Conservation (phyloP, 2,888 invertebrate species). For the Poecilus cupreus region DNA sequence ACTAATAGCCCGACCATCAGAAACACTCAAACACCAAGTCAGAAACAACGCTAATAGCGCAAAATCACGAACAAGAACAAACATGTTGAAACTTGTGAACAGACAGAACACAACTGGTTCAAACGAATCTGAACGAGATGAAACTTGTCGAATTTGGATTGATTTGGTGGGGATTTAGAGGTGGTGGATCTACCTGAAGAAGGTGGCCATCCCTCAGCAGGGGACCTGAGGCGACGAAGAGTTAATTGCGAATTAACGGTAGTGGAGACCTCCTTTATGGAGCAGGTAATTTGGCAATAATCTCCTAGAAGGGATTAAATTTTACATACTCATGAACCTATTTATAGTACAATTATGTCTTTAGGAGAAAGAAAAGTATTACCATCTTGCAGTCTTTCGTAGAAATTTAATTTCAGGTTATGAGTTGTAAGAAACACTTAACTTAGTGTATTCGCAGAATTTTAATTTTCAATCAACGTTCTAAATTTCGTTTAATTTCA, state of each 20-base stretch:
- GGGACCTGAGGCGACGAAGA: neutral
- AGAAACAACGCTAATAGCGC: neutral
- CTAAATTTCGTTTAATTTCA: too few species aligned
- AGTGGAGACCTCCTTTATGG: neutral
- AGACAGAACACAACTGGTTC: constrained; percentile 1
- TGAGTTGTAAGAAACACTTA: too few species aligned
- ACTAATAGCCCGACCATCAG: neutral
- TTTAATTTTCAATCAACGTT: too few species aligned
- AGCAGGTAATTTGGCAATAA: too few species aligned
- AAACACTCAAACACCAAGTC: neutral
- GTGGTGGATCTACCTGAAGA: neutral
- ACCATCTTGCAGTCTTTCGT: too few species aligned
- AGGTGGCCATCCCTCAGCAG: neutral
- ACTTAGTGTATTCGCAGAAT: too few species aligned
- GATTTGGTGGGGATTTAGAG: neutral
- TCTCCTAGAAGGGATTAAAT: too few species aligned
- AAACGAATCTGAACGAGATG: constrained; percentile 10
- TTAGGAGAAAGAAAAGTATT: too few species aligned
- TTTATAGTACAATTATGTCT: too few species aligned
- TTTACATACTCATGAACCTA: too few species aligned
- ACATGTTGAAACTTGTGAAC: constrained; percentile 29
- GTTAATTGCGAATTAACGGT: neutral
- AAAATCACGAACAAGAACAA: neutral
- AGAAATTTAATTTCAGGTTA: too few species aligned
- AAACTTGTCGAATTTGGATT: neutral